Evolutionary conservation across 2,888 invertebrate genomes (phyloP).

Genomic region (Melanostoma mellinum): DNA sequence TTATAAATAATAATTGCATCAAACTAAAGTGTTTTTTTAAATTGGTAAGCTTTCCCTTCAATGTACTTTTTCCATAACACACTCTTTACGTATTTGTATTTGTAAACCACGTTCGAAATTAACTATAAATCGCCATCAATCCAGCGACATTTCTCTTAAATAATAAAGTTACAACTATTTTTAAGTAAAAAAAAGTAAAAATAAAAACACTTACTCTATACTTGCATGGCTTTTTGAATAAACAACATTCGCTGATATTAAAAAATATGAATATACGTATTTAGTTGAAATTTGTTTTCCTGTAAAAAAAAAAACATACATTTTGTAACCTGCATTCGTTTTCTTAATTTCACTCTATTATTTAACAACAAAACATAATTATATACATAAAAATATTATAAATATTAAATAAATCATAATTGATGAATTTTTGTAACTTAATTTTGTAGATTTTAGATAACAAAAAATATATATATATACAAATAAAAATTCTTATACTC

Average conservation of each 20-base stretch:
- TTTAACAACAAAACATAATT: slow-evolving; percentile 18
- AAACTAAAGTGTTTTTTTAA: slow-evolving; percentile 43
- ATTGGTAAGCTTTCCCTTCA: slow-evolving; percentile 53
- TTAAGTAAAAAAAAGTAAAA: slow-evolving; percentile 24
- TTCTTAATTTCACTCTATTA: slow-evolving; percentile 49
- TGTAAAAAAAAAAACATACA: slow-evolving; percentile 37
- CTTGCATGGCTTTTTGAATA: slow-evolving; percentile 62
- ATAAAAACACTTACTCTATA: slow-evolving; percentile 41
- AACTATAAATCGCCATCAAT: slow-evolving; percentile 60
- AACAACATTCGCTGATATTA: slow-evolving; percentile 46
- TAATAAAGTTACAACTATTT: slow-evolving; percentile 6
- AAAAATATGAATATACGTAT: slow-evolving; percentile 23
- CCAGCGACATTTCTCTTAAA: slow-evolving; percentile 37
- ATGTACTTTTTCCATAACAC: slow-evolving; percentile 28
- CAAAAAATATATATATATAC: slow-evolving; percentile 34
- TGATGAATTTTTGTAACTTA: slow-evolving; percentile 43
- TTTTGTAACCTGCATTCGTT: slow-evolving; percentile 70
- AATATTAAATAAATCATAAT: slow-evolving; percentile 27
- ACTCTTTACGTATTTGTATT: slow-evolving; percentile 9
- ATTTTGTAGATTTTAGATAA: slow-evolving; percentile 59
- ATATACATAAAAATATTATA: slow-evolving; percentile 29
- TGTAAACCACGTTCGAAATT: slow-evolving; percentile 36
- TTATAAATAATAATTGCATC: slow-evolving; percentile 51
- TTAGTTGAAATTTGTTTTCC: slow-evolving; percentile 55
- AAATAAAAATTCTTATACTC: slow-evolving; percentile 43